These are phyloP conservation scores for Lapara coniferarum DNA, from an alignment of 2,888 invertebrate genomes.

Conservation along the genomic window DNA sequence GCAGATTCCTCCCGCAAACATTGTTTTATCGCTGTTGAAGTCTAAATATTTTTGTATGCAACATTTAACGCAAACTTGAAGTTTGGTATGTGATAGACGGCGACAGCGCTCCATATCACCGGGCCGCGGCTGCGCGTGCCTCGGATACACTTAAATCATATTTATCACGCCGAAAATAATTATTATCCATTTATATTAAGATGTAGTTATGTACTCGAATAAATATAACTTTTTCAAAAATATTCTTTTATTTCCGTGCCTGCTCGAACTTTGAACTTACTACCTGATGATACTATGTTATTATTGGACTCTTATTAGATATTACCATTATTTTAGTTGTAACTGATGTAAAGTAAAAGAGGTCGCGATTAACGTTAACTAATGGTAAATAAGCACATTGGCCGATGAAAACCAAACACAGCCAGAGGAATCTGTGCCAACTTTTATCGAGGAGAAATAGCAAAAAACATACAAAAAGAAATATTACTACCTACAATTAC, in stretches of 20 bases:
- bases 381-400: no score
- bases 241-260: conserved; percentile 50
- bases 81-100: conserved; percentile 65
- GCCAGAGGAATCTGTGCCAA: no score
- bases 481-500: no score
- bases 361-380: no score
- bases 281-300: no score
- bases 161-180: conserved; percentile 81
- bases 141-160: conserved; percentile 76
- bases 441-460: no score
- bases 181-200: conserved; percentile 82
- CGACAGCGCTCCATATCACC: conserved; percentile 51
- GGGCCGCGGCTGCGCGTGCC: conserved; percentile 68
- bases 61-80: conserved; percentile 56
- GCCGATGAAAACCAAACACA: no score
- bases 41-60: conserved; percentile 70
- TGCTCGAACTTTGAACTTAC: background rate
- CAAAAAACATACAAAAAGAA: no score
- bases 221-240: conserved; percentile 82
- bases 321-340: no score
- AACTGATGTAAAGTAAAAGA: no score
- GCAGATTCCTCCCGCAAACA: conserved; percentile 61
- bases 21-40: conserved; percentile 57
- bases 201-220: conserved; percentile 85
- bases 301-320: no score